A percentile compares a stretch with the other conserved stretches of the same genome.
These are phyloP conservation scores for Acanthacorydalis orientalis DNA, from an alignment of 2,888 invertebrate species.

Conservation along the genomic window DNA sequence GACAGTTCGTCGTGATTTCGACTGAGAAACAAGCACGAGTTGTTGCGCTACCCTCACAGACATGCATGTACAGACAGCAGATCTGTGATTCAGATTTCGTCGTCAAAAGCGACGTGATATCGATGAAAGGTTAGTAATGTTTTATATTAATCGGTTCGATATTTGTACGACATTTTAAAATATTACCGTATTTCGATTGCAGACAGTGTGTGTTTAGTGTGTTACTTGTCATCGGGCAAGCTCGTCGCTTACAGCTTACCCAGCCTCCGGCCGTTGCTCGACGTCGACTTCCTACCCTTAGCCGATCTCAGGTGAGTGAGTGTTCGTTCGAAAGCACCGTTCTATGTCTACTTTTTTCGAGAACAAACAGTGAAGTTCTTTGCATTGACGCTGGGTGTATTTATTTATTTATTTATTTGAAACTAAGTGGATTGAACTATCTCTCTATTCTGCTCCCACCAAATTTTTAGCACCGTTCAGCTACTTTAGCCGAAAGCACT, in stretches of 20 bases:
- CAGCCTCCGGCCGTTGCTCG: constrained; percentile 79
- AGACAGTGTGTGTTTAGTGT: constrained; percentile 90
- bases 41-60: constrained; percentile 87
- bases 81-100: constrained; percentile 87
- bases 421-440: too few relatives aligned
- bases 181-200: constrained; percentile 16
- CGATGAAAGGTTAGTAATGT: constrained; percentile 65
- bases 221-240: constrained; percentile 89
- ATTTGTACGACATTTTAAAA: background rate
- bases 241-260: constrained; percentile 89
- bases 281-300: constrained; percentile 86
- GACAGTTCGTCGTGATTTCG: constrained; percentile 84
- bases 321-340: too few relatives aligned
- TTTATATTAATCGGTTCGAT: background rate
- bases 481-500: too few relatives aligned
- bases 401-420: too few relatives aligned
- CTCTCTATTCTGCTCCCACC: too few relatives aligned
- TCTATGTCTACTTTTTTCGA: too few relatives aligned
- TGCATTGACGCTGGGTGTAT: too few relatives aligned
- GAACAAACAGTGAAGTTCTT: too few relatives aligned
- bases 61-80: constrained; percentile 84
- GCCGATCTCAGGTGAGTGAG: constrained; percentile 73
- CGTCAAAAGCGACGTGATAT: constrained; percentile 83
- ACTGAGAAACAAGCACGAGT: constrained; percentile 92
- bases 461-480: too few relatives aligned